A percentile compares a stretch with the other conserved stretches of the same genome.
These are phyloP conservation scores for Dipodomys merriami DNA, from an alignment of 2,113 vertebrate genomes.

Conservation along the genomic window DNA sequence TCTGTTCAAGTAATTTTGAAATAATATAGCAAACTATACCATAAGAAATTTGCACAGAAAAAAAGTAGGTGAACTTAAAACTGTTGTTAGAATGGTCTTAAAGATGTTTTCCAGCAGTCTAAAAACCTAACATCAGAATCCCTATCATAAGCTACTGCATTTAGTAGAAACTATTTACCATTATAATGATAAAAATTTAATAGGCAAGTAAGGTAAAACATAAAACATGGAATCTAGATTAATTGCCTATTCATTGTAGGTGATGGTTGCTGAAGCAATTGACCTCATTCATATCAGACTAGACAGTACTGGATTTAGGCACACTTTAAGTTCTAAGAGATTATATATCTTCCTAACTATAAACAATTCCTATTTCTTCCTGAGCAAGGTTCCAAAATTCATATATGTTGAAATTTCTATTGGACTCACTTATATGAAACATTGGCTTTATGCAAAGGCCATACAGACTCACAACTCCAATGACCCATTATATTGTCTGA, in stretches of 20 bases:
- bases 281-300: not conserved
- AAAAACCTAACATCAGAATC: not conserved
- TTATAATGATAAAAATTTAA: not conserved
- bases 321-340: constrained; percentile 52
- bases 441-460: not conserved
- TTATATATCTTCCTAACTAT: constrained; percentile 53
- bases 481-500: not conserved
- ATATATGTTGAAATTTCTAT: constrained; percentile 50
- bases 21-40: not conserved
- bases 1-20: constrained; percentile 7
- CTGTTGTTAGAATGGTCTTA: not conserved
- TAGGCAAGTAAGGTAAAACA: too few relatives aligned
- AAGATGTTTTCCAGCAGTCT: not conserved
- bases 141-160: not conserved
- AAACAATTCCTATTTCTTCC: constrained; percentile 61
- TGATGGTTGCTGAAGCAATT: too few relatives aligned
- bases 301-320: constrained; percentile 51
- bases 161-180: not conserved
- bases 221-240: too few relatives aligned
- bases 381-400: constrained; percentile 62
- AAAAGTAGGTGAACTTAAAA: not conserved
- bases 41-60: not conserved
- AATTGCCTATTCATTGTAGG: too few relatives aligned
- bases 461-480: not conserved
- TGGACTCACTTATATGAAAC: not conserved